phyloP scores from a whole-genome alignment of 1,140 invertebrate species.

The Drosophila nigromelanica region DNA sequence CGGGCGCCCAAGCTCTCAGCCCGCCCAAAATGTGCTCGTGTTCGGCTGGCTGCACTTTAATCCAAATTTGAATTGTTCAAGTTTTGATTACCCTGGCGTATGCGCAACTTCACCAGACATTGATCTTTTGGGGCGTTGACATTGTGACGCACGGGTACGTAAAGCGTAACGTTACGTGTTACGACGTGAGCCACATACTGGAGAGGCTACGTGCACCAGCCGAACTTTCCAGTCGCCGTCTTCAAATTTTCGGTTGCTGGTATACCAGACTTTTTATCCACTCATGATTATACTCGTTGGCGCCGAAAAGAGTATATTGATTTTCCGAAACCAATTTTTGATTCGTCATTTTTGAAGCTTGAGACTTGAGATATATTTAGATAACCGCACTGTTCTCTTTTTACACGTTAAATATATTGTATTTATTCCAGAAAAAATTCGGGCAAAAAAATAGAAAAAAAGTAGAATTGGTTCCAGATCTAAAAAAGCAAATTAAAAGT shows the following conservation, averaged over 20 bases:
- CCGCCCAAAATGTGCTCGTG: neutral
- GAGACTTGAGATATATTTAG: no score
- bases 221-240: constrained; percentile 1
- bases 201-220: constrained; percentile 41
- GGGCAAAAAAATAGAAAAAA: no score
- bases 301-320: no score
- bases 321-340: no score
- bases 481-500: no score
- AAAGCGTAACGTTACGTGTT: constrained; percentile 49
- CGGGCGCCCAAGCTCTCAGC: constrained; percentile 4
- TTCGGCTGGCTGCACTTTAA: constrained; percentile 20
- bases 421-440: no score
- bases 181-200: constrained; percentile 57
- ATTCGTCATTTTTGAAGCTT: no score
- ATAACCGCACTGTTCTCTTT: no score
- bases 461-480: no score
- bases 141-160: constrained; percentile 48
- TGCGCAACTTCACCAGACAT: constrained; percentile 59
- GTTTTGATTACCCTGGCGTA: constrained; percentile 59
- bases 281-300: no score
- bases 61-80: constrained; percentile 55
- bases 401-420: no score
- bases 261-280: no score
- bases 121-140: constrained; percentile 66
- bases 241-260: constrained; percentile 32